Evolutionary conservation across 37 sponge, comb jelly and placozoan species (phyloP), one percentile per base, ranked within the genome.

Genomic region (Beroe ovata): DNA sequence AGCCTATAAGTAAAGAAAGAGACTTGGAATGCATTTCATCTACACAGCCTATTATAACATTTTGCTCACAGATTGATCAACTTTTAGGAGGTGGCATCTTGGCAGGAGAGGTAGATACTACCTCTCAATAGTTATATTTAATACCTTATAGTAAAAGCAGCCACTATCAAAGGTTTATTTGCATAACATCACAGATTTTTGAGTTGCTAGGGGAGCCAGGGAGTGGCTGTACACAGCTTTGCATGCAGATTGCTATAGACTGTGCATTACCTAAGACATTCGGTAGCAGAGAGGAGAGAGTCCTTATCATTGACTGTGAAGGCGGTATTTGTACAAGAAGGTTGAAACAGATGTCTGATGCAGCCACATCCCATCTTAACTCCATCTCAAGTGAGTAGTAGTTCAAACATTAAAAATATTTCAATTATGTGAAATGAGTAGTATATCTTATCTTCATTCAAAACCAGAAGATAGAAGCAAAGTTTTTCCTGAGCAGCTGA

Each of bases 171-270:
- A n/a, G n/a, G n/a, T n/a, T n/a, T n/a, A n/a, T 58, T 58, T 18
- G 11, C n/a, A n/a, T n/a, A n/a, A n/a, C n/a, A n/a, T n/a, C n/a
- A 14, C 54, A 77, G 84, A 42, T 77, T 11, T 1, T 77, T 6
- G 84, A 77, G 28, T 42, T 77, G 1, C n/a, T 77, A 21, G 84
- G 84, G 4, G 84, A 77, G 22, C 84, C 84, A 21, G 54, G 84
- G 20, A 77, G 84, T 77, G 84, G 84, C 20, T 36, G 38, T 21
- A 77, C 54, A 6, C 84, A 77, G 54, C 84, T 77, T 8, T 77
- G 84, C 33, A 19, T 40, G 26, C 84, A 77, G 47, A n/a, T 77
- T 18, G 42, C 84, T 3, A 54, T 77, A 41, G 84, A 39, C 47
- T 42, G 84, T 26, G 21, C 84, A 25, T 32, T 77, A 40, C 84